Conservation (phyloP, 2,113 vertebrate species). For the Atherinomorus stipes region DNA sequence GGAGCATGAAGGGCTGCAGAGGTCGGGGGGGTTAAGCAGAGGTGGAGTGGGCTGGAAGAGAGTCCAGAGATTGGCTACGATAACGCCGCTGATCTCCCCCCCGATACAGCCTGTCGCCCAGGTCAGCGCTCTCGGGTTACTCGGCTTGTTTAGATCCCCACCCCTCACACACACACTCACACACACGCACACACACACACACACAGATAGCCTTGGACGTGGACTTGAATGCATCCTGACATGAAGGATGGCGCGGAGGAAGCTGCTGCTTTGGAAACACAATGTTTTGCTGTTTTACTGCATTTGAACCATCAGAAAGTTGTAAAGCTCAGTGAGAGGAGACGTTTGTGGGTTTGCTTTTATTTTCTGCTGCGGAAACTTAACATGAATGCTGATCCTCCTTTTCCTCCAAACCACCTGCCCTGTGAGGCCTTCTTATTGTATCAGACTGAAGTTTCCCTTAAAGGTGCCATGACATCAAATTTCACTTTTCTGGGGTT, state of each 20-base stretch:
- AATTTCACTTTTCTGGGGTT: too few relatives aligned
- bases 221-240: constrained; percentile 61
- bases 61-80: constrained; percentile 63
- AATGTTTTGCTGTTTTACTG: constrained; percentile 1
- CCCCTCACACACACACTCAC: not conserved
- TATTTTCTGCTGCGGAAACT: not conserved
- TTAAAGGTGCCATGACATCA: too few relatives aligned
- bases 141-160: constrained; percentile 24
- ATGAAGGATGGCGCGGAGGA: constrained; percentile 17
- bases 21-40: constrained; percentile 55
- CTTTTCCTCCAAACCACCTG: too few relatives aligned
- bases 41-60: constrained; percentile 53
- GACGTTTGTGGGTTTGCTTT: not conserved
- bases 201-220: constrained; percentile 63
- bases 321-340: not conserved
- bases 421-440: too few relatives aligned
- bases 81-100: constrained; percentile 40
- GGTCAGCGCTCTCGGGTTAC: constrained; percentile 73
- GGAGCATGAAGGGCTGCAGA: constrained; percentile 5
- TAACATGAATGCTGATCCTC: too few relatives aligned
- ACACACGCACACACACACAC: not conserved
- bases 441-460: too few relatives aligned
- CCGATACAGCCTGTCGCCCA: constrained; percentile 21
- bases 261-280: not conserved
- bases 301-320: constrained; percentile 1